phyloP scores from a whole-genome alignment of 2,797 vertebrate species.

The Pyrrhura leucotis region DNA sequence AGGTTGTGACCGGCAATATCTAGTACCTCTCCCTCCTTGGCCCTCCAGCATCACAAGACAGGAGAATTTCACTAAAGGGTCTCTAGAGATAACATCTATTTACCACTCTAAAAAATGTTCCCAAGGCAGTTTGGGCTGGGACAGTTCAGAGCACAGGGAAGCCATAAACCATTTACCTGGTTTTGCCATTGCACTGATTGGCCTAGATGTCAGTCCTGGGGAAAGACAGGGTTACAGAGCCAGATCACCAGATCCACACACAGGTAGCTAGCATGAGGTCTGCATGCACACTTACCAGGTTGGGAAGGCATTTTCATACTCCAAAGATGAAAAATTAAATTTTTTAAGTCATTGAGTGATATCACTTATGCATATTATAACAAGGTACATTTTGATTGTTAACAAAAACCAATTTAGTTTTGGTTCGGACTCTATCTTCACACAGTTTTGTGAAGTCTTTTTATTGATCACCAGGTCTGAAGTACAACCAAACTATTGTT shows the following conservation, averaged over 20 bases:
- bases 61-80: not conserved
- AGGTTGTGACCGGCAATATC: not conserved
- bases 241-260: not conserved
- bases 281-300: fast-evolving
- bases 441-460: not conserved
- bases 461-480: not conserved
- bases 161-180: not conserved
- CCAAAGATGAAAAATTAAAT: not conserved
- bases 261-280: not conserved
- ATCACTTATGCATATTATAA: not conserved
- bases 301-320: not conserved
- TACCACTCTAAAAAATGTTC: not conserved
- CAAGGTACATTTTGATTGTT: not conserved
- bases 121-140: not conserved
- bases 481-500: not conserved
- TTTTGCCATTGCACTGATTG: not conserved
- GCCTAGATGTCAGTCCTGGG: not conserved
- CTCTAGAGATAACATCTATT: not conserved
- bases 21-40: not conserved
- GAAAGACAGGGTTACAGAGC: not conserved
- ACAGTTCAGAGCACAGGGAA: not conserved
- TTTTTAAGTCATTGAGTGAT: not conserved
- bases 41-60: not conserved
- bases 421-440: not conserved
- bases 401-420: not conserved